These are phyloP conservation scores for Muraenolepis orangiensis DNA, from an alignment of 2,797 vertebrate species.

Conservation along the genomic window DNA sequence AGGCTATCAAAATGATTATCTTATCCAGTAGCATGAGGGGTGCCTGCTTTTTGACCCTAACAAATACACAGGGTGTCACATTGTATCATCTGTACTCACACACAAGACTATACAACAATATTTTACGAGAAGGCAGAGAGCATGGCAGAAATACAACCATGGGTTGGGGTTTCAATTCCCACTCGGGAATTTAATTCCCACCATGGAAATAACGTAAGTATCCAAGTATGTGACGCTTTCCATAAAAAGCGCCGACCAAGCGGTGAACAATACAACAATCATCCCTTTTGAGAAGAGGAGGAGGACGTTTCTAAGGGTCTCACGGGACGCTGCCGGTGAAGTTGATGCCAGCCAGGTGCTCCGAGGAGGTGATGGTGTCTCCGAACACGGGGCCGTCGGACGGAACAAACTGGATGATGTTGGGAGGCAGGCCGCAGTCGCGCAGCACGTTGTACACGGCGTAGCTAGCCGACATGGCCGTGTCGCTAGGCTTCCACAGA, in stretches of 20 bases:
- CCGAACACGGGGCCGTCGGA: slow-evolving; percentile 87
- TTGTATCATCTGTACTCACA: background rate
- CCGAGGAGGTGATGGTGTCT: slow-evolving; percentile 80
- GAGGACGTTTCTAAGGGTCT: slow-evolving; percentile 5
- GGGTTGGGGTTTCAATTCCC: background rate
- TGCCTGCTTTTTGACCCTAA: no score
- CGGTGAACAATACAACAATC: background rate
- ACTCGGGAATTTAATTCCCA: background rate
- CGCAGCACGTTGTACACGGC: slow-evolving; percentile 82
- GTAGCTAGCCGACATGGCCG: slow-evolving; percentile 87
- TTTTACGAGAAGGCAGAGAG: no score
- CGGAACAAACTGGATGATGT: slow-evolving; percentile 90
- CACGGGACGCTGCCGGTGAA: slow-evolving; percentile 95
- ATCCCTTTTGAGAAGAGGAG: background rate
- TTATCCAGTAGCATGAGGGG: no score
- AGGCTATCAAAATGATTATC: no score
- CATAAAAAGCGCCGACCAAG: background rate
- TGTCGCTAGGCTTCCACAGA: slow-evolving; percentile 95
- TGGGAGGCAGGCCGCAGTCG: slow-evolving; percentile 85
- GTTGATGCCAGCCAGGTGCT: slow-evolving; percentile 90
- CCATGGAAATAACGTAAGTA: background rate
- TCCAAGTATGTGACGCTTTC: background rate
- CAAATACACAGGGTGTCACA: no score
- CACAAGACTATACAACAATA: background rate
- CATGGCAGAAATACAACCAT: background rate